A percentile compares a stretch with the other conserved stretches of the same genome.
phyloP scores from a whole-genome alignment of 1,140 invertebrate species.

The Euura lappo region DNA sequence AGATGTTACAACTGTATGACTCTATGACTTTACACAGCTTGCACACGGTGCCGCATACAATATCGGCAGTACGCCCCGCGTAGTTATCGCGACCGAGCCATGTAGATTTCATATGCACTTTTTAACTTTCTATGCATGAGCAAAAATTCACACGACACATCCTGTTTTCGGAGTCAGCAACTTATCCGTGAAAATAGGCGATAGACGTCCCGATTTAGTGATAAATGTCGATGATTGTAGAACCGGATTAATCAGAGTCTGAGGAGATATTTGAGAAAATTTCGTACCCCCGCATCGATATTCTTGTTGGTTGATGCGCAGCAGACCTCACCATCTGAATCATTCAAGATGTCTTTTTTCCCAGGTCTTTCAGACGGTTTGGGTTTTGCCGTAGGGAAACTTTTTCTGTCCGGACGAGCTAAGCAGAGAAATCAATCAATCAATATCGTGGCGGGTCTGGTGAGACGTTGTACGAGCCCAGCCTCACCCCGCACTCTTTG shows the following conservation, averaged over 20 bases:
- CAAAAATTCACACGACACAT: no score
- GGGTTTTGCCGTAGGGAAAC: neutral
- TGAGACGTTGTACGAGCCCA: neutral
- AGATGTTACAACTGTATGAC: neutral
- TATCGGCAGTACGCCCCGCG: neutral
- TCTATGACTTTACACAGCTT: neutral
- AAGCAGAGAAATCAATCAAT: constrained; percentile 1
- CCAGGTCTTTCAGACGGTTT: neutral
- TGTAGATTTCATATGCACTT: no score
- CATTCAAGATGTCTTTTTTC: constrained; percentile 7
- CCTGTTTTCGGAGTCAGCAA: no score
- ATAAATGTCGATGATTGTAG: no score
- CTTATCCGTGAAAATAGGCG: no score
- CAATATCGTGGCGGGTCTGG: neutral
- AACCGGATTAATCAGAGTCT: no score
- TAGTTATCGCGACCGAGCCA: neutral
- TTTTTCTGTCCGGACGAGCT: neutral
- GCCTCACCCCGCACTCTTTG: neutral
- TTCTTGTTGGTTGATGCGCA: no score
- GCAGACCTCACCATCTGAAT: neutral
- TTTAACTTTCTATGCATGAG: no score
- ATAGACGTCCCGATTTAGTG: no score
- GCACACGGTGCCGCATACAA: constrained; percentile 3
- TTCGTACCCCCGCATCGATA: no score
- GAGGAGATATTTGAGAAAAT: no score